phyloP scores from a whole-genome alignment of 1,140 invertebrate genomes.

The Drosophila baimaii region DNA sequence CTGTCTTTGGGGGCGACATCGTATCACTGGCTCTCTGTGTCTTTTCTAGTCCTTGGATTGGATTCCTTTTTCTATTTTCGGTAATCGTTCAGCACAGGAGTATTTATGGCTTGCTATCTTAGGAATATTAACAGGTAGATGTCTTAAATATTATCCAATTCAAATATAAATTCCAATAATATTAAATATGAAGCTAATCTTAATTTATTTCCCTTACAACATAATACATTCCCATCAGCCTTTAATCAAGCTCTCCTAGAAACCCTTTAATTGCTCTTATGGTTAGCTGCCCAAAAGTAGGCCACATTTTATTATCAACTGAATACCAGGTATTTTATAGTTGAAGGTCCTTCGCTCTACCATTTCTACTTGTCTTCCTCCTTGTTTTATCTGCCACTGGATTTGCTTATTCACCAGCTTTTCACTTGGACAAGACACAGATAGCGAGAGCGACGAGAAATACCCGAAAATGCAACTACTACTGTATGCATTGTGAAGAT shows the following conservation, averaged over 20 bases:
- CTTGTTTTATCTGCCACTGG: slow-evolving; percentile 23
- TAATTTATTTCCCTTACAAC: background rate
- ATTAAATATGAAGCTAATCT: no score
- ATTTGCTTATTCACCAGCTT: slow-evolving; percentile 24
- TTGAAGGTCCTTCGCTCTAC: background rate
- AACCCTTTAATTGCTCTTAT: background rate
- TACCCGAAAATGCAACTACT: slow-evolving; percentile 49
- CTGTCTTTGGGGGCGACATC: slow-evolving; percentile 31
- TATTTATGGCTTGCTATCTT: background rate
- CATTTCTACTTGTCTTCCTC: background rate
- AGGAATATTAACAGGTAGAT: background rate
- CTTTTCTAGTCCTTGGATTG: slow-evolving; percentile 13
- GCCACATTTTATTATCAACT: background rate
- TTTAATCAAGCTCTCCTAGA: background rate
- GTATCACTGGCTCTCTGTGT: slow-evolving; percentile 10
- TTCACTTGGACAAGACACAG: slow-evolving; percentile 3
- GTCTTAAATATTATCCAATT: background rate
- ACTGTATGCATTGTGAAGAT: slow-evolving; percentile 63
- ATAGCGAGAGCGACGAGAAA: slow-evolving; percentile 14
- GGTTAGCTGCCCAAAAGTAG: slow-evolving; percentile 1
- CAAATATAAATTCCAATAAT: background rate
- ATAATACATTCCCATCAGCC: no score
- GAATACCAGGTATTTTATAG: slow-evolving; percentile 1
- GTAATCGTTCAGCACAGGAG: background rate
- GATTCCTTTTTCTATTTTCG: background rate